A percentile compares a stretch with the other conserved stretches of the same genome.
phyloP scores from a whole-genome alignment of 2,113 vertebrate species.

The Pteruthius melanotis region DNA sequence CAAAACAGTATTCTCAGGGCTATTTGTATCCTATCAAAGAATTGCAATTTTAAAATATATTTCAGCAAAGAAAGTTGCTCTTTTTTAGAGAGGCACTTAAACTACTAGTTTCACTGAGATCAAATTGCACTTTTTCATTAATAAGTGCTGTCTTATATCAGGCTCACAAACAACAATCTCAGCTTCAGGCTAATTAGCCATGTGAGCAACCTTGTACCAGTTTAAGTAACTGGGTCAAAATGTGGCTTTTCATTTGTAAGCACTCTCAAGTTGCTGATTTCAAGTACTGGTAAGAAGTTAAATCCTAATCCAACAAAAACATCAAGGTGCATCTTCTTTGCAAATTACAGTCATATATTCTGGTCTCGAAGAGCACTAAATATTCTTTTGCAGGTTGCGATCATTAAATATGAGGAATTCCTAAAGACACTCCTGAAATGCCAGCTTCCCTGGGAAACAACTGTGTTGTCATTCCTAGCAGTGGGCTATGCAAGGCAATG shows the following conservation, averaged over 20 bases:
- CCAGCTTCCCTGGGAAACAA: background rate
- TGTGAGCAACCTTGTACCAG: background rate
- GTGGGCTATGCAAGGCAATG: background rate
- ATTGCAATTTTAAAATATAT: background rate
- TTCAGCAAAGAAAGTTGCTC: background rate
- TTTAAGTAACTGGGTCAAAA: background rate
- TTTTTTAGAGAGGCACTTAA: background rate
- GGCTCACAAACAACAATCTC: background rate
- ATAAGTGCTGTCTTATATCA: background rate
- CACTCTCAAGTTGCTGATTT: background rate
- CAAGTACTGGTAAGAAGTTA: background rate
- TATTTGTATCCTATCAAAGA: background rate
- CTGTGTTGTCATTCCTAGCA: background rate
- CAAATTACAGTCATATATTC: background rate
- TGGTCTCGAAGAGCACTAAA: background rate
- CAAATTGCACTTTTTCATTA: background rate
- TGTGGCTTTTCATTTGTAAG: background rate
- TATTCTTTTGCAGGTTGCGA: background rate
- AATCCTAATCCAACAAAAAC: background rate
- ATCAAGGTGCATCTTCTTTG: background rate
- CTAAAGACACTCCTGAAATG: background rate
- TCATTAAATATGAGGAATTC: background rate
- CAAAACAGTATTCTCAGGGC: background rate
- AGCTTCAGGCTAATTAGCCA: background rate
- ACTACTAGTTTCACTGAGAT: background rate